A percentile compares a stretch with the other conserved stretches of the same genome.
These are phyloP conservation scores for Phalloptychus januarius DNA, from an alignment of 2,797 vertebrate species.

Conservation along the genomic window DNA sequence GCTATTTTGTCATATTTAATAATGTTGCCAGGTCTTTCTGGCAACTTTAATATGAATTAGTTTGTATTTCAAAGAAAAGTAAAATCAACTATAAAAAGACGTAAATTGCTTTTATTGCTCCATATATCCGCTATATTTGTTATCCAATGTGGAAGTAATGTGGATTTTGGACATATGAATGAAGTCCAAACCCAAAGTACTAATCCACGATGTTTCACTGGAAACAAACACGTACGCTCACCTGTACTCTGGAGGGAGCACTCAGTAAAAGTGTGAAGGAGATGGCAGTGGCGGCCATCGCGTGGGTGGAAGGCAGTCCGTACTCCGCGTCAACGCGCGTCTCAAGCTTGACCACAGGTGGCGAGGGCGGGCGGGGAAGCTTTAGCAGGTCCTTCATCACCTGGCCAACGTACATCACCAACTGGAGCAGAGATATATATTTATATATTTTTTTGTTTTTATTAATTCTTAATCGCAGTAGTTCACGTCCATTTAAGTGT, in stretches of 20 bases:
- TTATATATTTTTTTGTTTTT: background rate
- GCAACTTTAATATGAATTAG: background rate
- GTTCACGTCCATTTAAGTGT: background rate
- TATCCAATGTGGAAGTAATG: background rate
- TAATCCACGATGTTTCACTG: background rate
- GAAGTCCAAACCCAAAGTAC: background rate
- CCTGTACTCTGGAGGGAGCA: slow-evolving; percentile 87
- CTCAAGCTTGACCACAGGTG: slow-evolving; percentile 94
- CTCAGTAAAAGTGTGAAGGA: slow-evolving; percentile 90
- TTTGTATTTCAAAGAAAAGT: background rate
- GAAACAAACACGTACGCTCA: slow-evolving; percentile 48
- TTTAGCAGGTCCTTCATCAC: slow-evolving; percentile 93
- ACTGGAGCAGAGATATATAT: slow-evolving; percentile 63
- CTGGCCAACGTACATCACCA: slow-evolving; percentile 97
- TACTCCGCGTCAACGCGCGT: slow-evolving; percentile 86
- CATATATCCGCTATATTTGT: background rate
- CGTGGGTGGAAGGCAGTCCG: slow-evolving; percentile 96
- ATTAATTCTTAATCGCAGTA: background rate
- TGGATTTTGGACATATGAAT: background rate
- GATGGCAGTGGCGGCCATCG: slow-evolving; percentile 93
- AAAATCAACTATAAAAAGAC: background rate
- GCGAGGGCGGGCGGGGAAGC: slow-evolving; percentile 89
- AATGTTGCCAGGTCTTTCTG: background rate
- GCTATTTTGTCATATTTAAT: background rate
- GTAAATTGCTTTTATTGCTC: background rate